phyloP scores from a whole-genome alignment of 2,113 vertebrate species.

The Canis aureus region DNA sequence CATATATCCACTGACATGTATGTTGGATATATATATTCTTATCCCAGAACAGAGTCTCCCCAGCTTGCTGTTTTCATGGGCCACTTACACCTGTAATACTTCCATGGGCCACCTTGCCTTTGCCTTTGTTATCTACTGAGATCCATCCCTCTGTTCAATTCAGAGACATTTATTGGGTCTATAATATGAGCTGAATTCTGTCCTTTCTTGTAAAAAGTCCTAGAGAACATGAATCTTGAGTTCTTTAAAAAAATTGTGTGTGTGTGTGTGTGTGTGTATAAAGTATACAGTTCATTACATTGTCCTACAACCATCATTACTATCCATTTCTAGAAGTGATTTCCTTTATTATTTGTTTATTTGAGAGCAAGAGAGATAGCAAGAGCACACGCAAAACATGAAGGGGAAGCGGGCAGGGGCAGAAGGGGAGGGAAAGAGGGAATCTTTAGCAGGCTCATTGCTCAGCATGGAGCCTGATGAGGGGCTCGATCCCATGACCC shows the following conservation, averaged over 20 bases:
- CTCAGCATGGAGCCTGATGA: background rate
- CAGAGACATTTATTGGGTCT: background rate
- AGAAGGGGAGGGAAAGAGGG: background rate
- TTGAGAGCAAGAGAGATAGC: background rate
- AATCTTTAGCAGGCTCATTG: background rate
- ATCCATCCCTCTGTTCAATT: background rate
- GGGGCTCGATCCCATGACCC: background rate
- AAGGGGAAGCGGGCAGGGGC: background rate
- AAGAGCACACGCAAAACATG: background rate
- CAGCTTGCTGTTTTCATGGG: background rate
- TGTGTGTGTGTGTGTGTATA: background rate
- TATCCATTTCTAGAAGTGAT: background rate
- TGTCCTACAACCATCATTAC: background rate
- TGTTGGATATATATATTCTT: background rate
- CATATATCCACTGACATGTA: background rate
- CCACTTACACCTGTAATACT: background rate
- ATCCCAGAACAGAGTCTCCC: background rate
- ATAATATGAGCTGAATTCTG: background rate
- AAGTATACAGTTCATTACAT: background rate
- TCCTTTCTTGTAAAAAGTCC: background rate
- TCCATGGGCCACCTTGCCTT: background rate
- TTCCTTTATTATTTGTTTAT: background rate
- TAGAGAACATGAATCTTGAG: background rate
- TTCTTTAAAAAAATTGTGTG: background rate
- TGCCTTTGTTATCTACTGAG: background rate